Conservation (phyloP, 2,113 vertebrate species). For the Laticauda laticaudata region DNA sequence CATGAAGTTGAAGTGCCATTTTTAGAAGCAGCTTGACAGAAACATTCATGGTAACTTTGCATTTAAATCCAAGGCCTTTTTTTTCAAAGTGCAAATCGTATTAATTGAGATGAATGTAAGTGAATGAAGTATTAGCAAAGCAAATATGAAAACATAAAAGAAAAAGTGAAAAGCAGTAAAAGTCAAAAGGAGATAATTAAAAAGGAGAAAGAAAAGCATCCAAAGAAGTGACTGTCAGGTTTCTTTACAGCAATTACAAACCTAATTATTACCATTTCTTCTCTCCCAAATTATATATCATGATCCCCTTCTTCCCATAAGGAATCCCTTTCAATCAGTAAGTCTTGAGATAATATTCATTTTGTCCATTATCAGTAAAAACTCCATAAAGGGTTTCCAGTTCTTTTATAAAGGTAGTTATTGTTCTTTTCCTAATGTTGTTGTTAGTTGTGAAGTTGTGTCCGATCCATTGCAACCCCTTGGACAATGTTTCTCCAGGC, state of each 20-base stretch:
- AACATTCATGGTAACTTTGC: neutral
- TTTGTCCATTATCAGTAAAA: neutral
- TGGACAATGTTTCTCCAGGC: too few species aligned
- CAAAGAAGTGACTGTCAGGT: neutral
- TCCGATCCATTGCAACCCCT: too few species aligned
- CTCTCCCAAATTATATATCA: neutral
- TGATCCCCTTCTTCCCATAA: neutral
- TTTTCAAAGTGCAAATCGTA: neutral
- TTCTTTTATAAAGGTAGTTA: neutral
- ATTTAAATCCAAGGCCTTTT: neutral
- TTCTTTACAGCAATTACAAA: neutral
- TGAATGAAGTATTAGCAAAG: neutral
- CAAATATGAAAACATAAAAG: neutral
- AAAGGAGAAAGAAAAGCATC: neutral
- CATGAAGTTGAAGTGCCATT: neutral
- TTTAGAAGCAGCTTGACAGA: neutral
- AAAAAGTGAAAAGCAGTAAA: neutral
- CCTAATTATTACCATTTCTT: neutral
- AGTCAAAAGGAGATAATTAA: neutral
- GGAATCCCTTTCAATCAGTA: neutral
- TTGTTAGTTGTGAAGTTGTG: too few species aligned
- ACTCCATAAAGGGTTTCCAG: neutral
- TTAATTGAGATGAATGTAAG: neutral
- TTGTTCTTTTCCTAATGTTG: neutral
- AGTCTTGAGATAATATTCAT: neutral